Conservation (phyloP, 2,797 vertebrate species). For the Masticophis lateralis region DNA sequence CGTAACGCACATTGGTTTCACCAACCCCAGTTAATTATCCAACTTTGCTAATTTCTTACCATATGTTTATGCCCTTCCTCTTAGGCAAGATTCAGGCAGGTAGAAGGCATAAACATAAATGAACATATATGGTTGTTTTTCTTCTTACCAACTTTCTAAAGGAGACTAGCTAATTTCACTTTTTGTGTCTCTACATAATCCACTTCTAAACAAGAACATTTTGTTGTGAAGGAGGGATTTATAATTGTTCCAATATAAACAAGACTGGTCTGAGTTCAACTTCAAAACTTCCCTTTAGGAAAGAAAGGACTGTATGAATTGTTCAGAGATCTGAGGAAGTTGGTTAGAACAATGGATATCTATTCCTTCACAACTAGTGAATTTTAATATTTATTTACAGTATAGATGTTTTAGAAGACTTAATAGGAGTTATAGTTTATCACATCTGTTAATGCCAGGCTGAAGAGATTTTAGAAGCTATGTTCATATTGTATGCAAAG, state of each 20-base stretch:
- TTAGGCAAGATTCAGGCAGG: not conserved
- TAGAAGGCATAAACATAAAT: not conserved
- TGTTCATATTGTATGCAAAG: not conserved
- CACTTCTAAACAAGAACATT: not conserved
- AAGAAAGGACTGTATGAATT: not conserved
- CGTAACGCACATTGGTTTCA: not conserved
- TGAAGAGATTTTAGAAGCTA: not conserved
- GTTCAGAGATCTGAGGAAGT: not conserved
- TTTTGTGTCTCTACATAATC: not conserved
- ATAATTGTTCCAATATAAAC: not conserved
- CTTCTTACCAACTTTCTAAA: not conserved
- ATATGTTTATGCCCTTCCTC: not conserved
- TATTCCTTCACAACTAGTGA: not conserved
- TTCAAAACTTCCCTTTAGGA: not conserved
- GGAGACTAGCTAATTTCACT: not conserved
- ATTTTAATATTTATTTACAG: not conserved
- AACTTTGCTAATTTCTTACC: not conserved
- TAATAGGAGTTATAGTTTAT: not conserved
- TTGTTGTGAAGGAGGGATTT: not conserved
- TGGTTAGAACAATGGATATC: not conserved
- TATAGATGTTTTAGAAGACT: not conserved
- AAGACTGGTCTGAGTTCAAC: too few relatives aligned
- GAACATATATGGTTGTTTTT: not conserved
- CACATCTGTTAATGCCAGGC: not conserved
- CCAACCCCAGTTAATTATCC: not conserved